Evolutionary conservation across 2,888 invertebrate species (phyloP), one percentile per base, ranked within the genome.

Genomic region (Philaethria dido): DNA sequence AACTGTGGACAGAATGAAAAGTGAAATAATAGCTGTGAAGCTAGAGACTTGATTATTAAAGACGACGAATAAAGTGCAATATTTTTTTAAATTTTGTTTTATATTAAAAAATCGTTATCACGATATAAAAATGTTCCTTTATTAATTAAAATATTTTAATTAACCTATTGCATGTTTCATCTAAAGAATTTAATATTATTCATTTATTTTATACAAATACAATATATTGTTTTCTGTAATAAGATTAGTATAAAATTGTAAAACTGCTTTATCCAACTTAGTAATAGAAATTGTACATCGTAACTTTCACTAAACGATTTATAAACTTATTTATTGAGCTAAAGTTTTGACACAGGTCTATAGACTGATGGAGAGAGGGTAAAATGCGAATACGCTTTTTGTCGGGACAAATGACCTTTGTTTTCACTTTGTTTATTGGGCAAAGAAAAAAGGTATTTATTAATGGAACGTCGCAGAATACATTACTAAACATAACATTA

Each of bases 1-100:
- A 60, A 60, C 44, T 29, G 60, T 60, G 59, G 44, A 45, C 59
- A 14, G 59, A 60, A 60, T 60, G 18, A 45, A 60, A 60, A 60
- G 29, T 42, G n/a, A 11, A 57, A 57, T 42, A 60, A 60, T 29
- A 33, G 29, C 20, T 20, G 6, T n/a, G n/a, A n/a, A n/a, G n/a
- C 18, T 14, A 11, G 18, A 29, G 13, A 16, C 16, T 60, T 45
- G 29, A 60, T 29, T 44, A 13, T 45, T 45, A 16, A 44, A 59
- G 44, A 25, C 22, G 25, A 16, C n/a, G 16, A 42, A 45, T 18
- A 4, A 3, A 45, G 22, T 44, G 5, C 3, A 44, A n/a, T 13
- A 16, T 29, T 29, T 39, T 9, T 5, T 16, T 16, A 25, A n/a
- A 42, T 44, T n/a, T 44, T 39, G 11, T 20, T 14, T 55, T 13